Base-by-base conservation (phyloP, 2,113 vertebrate genomes). In the Alligator mississippiensis region DNA sequence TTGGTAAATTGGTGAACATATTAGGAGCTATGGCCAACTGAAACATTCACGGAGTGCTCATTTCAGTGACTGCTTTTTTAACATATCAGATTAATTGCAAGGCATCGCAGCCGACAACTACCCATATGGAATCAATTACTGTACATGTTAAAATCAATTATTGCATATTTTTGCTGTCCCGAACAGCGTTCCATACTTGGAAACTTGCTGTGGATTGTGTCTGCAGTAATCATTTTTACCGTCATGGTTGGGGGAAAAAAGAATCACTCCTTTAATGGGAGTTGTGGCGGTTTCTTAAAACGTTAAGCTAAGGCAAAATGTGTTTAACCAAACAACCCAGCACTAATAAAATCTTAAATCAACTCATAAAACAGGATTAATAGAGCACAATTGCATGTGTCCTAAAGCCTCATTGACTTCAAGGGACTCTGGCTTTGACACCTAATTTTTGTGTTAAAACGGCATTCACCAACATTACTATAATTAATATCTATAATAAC, bases 161-260 rank as follows among this genome's bases (percentile, higher is more conserved):
- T 93, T 93, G 94, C 93, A 91, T 96, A 94, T 96, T 97, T 97
- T 90, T 92, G 82, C 88, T 88, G 62, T 95, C 88, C 95, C 55
- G 90, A 97, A 96, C 87, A 62, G 27, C 86, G 82, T 88, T 93
- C 19, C 6, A 61, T 68, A 9, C 7, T 21, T 89, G 92, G 89
- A 89, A 88, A 38, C 38, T 80, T 87, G 90, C 94, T 72, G 59
- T 79, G 90, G 94, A 90, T 85, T 95, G 96, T 83, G 96, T 88
- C 92, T 87, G 89, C 89, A 70, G 94, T 95, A 90, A 97, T 97
- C 95, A 70, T 95, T 97, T 97, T 96, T 97, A 97, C 95, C 95
- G 93, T 95, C 90, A 77, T 88, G 63, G 93, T 22, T 59, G 91
- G 95, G 91, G 85, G 94, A 91, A 81, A 92, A 94, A 93, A 72